These are phyloP conservation scores for Loris lydekkerianus DNA, from an alignment of 2,797 vertebrate genomes.

Conservation along the genomic window DNA sequence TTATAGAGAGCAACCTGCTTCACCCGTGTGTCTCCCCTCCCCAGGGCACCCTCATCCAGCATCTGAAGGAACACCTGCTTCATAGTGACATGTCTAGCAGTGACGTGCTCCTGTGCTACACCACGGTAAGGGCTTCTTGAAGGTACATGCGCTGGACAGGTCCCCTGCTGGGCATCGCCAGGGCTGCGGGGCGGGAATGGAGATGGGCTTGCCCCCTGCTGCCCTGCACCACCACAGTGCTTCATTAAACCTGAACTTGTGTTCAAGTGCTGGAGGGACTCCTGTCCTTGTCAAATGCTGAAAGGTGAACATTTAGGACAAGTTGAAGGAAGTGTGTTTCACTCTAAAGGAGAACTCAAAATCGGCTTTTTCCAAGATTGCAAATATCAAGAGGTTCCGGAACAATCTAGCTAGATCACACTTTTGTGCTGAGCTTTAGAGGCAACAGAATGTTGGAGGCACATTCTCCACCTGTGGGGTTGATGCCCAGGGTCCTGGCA, in stretches of 20 bases:
- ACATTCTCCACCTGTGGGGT: rapidly evolving
- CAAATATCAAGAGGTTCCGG: no score
- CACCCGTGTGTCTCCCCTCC: rapidly evolving
- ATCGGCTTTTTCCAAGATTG: neutral
- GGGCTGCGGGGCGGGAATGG: rapidly evolving
- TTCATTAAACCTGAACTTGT: rapidly evolving
- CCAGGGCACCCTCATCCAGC: slow-evolving; percentile 96
- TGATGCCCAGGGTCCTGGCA: neutral
- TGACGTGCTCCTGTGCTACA: slow-evolving; percentile 97
- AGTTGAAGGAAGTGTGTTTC: neutral
- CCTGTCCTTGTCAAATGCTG: no score
- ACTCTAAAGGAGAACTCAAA: no score
- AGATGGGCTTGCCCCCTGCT: neutral
- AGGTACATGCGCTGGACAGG: neutral
- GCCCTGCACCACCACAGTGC: rapidly evolving
- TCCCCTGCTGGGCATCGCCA: neutral
- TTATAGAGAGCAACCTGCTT: neutral
- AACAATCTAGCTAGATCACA: neutral
- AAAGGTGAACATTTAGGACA: no score
- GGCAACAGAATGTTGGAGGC: neutral
- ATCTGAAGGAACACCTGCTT: slow-evolving; percentile 97
- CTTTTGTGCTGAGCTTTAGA: neutral
- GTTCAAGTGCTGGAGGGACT: neutral
- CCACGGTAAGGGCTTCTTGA: slow-evolving; percentile 88
- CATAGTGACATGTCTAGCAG: slow-evolving; percentile 94